Conservation (phyloP, 2,797 vertebrate genomes). For the Phoxinus dragarum region DNA sequence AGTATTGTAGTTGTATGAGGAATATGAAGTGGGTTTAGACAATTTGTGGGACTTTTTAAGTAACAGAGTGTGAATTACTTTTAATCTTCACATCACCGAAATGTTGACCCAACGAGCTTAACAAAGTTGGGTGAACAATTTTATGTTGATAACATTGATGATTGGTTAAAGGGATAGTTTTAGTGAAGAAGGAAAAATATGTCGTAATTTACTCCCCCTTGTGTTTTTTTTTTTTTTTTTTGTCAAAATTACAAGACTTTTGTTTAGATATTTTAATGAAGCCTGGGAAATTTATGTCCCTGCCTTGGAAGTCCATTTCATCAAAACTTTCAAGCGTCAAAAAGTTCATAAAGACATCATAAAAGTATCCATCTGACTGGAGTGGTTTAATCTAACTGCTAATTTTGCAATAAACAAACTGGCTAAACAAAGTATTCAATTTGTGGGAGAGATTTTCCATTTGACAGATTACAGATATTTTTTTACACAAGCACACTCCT, state of each 20-base stretch:
- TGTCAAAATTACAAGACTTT: not conserved
- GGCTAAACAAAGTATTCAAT: not conserved
- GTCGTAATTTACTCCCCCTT: not conserved
- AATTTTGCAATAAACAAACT: not conserved
- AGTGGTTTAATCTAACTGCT: not conserved
- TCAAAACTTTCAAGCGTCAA: not conserved
- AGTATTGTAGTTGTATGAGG: not conserved
- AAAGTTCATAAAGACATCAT: not conserved
- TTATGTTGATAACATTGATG: not conserved
- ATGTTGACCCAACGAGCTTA: not conserved
- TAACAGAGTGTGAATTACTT: not conserved
- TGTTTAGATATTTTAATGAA: not conserved
- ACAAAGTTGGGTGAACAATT: not conserved
- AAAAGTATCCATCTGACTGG: not conserved
- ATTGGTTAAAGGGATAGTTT: not conserved
- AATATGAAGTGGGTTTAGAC: not conserved
- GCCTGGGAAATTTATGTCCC: not conserved
- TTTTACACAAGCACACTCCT: not conserved
- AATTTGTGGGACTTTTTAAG: not conserved
- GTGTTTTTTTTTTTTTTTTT: not conserved
- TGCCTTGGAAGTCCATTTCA: not conserved
- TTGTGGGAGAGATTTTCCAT: not conserved
- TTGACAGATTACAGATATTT: conserved; percentile 1
- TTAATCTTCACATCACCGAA: not conserved
- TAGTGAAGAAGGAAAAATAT: no score